Evolutionary conservation across 64 coral and sea anemone species (phyloP), one percentile per base, ranked within the genome.

Genomic region (Porites lutea): DNA sequence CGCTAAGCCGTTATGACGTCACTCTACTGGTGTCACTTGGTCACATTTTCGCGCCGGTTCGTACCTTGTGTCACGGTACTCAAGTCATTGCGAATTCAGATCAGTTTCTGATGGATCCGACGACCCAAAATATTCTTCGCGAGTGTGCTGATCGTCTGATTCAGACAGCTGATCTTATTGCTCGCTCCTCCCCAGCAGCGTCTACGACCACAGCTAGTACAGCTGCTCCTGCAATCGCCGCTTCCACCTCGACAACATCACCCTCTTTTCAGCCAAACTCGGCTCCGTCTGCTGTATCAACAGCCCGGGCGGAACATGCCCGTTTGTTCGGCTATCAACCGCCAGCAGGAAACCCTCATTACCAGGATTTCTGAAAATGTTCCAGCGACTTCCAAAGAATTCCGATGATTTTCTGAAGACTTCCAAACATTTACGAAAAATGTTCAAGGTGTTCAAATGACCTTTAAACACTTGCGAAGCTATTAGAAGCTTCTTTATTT

Each of bases 291-390:
- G 59, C 78, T 54, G 60, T 49, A 69, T 69, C 82, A 48, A 63
- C 43, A 70, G 61, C 82, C 82, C 62, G 64, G 20, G 82, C 65
- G 69, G 64, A 86, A 69, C 62, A 86, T 69, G 48, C 65, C 50
- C 65, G 82, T 72, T 70, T 87, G 64, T 72, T 87, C 72, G 84
- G 67, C 52, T 87, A 52, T 87, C 84, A 22, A n/a, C 84, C 84
- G 70, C 83, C 83, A 70, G 54, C 48, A 70, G 64, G 65, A 87
- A 87, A 72, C 55, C 84, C 47, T n/a, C n/a, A n/a, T n/a, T n/a
- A n/a, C n/a, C n/a, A n/a, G n/a, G n/a, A n/a, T n/a, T n/a, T n/a
- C n/a, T n/a, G n/a, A n/a, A n/a, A n/a, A n/a, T n/a, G n/a, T n/a
- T n/a, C n/a, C n/a, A n/a, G n/a, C n/a, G n/a, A n/a, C n/a, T n/a